Percentiles rank a stretch among this genome's conserved stretches.
Evolutionary conservation across 2,113 vertebrate genomes (phyloP).

Genomic region (Prionailurus bengalensis): DNA sequence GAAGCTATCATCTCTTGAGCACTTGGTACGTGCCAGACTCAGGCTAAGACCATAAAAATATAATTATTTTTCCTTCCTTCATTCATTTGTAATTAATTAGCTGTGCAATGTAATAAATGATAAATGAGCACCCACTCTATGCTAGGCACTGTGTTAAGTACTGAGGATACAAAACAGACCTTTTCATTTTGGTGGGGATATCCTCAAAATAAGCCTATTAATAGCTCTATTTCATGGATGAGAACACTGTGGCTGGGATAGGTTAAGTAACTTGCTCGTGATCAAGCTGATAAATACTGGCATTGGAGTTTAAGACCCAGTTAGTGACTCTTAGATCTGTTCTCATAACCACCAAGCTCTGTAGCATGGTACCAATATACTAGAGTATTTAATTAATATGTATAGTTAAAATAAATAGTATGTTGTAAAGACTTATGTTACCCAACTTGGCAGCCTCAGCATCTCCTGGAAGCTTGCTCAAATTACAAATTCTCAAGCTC

Average conservation of each 20-base stretch:
- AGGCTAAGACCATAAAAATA: background rate
- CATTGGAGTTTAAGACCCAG: background rate
- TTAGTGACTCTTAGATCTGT: background rate
- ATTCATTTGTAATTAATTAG: background rate
- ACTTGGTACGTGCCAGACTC: background rate
- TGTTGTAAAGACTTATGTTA: background rate
- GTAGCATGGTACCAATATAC: background rate
- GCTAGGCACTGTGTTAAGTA: background rate
- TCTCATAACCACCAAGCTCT: background rate
- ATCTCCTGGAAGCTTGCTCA: constrained; percentile 14
- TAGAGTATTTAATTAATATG: background rate
- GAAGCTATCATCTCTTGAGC: constrained; percentile 7
- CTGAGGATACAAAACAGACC: background rate
- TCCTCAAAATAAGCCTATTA: background rate
- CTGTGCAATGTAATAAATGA: background rate
- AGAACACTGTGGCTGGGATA: background rate
- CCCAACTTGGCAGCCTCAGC: background rate
- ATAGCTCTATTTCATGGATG: background rate
- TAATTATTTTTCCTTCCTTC: background rate
- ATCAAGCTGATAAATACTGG: background rate
- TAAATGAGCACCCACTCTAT: background rate
- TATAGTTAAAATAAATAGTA: background rate
- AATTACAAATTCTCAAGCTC: background rate
- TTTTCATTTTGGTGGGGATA: background rate
- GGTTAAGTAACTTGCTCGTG: background rate